Base-by-base conservation (phyloP, 2,888 invertebrate genomes). In the Theodoxus fluviatilis region DNA sequence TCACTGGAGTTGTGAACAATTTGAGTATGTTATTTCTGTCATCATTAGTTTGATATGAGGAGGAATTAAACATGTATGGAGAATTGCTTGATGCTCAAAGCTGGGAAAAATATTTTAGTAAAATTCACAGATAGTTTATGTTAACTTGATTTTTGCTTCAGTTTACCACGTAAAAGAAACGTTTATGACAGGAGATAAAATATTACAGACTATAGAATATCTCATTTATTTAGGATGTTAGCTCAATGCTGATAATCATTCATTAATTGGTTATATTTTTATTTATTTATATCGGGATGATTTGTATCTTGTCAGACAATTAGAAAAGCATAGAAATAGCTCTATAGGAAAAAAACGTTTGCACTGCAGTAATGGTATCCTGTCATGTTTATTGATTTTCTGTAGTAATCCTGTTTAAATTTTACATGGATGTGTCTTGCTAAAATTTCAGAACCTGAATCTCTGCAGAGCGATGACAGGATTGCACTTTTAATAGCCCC, bases 401-500 rank as follows among this genome's bases (percentile, higher is more conserved):
- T n/a, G n/a, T n/a, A n/a, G n/a, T n/a, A n/a, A n/a, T n/a, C n/a
- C n/a, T n/a, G n/a, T n/a, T n/a, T n/a, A n/a, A n/a, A n/a, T n/a
- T n/a, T n/a, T n/a, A n/a, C n/a, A n/a, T n/a, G n/a, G n/a, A n/a
- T n/a, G n/a, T n/a, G n/a, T n/a, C n/a, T n/a, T n/a, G n/a, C n/a
- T n/a, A n/a, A n/a, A n/a, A n/a, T n/a, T n/a, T n/a, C n/a, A n/a
- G n/a, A 57, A 35, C 40, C 25, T 49, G 25, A n/a, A n/a, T 25
- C 37, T 18, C 40, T 71, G 3, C 49, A 59, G 33, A 55, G 65
- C 15, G 63, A n/a, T n/a, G n/a, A n/a, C n/a, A n/a, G n/a, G n/a
- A n/a, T n/a, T n/a, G n/a, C n/a, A 31, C 59, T 75, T 38, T 47
- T 75, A 33, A 72, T 77, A 69, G 73, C 77, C 18, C 73, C 74